Base-by-base conservation (phyloP, 2,113 vertebrate genomes). In the Terrapene triunguis region DNA sequence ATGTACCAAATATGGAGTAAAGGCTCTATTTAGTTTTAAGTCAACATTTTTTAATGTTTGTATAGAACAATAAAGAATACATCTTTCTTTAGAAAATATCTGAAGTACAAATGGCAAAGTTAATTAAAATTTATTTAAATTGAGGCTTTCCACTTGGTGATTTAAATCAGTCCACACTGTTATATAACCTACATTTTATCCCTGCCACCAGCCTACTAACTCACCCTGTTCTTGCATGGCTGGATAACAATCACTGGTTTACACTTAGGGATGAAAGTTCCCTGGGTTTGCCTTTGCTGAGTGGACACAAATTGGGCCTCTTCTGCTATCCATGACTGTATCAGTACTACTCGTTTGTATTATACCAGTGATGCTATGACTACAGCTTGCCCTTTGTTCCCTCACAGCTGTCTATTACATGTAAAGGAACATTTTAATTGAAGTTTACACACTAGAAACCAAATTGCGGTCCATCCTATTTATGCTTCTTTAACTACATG, bases 221-320 rank as follows among this genome's bases (percentile, higher is more conserved):
- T 25, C 42, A 44, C 1, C 0, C 21, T 32, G 0, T 54, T 12
- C 10, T 13, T 10, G 2, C 1, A 0, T 1, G 51, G 27, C 59
- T 80, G 16, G 10, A 0, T 79, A 11, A 2, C 27, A 14, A 22
- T 4, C 57, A 47, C 44, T 81, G 74, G 72, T 86, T 19, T 35
- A 5, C 19, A 11, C 57, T 0, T 0, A 0, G 1, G 1, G 4
- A 0, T 74, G 32, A 65, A 65, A 17, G 32, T 93, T 82, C 27
- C 27, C 55, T 69, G 80, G 1, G 17, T 82, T 35, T 78, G 24
- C 72, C 81, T 27, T 35, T 55, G 35, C 69, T 89, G 51, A 69
- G 82, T 1, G 25, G 42, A 27, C 1, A 1, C 44, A 27, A 62
- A 0, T 14, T 54, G 59, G 17, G 19, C 80, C 48, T 35, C 59